phyloP scores from a whole-genome alignment of 2,113 vertebrate species.

The Gracilinanus agilis region DNA sequence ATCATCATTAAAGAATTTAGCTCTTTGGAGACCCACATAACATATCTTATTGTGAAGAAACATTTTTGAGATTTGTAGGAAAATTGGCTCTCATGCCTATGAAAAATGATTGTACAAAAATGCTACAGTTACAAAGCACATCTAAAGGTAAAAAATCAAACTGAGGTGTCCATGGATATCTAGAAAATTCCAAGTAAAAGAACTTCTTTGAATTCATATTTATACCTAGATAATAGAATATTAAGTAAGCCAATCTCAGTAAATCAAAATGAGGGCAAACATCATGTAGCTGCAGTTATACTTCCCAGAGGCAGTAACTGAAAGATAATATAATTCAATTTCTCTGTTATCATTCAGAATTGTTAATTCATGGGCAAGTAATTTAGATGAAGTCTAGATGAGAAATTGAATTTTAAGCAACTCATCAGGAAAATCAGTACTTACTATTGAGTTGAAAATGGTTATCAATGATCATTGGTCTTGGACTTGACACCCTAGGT shows the following conservation, averaged over 20 bases:
- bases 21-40: neutral
- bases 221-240: neutral
- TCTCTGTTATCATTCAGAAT: slow-evolving; percentile 76
- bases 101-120: neutral
- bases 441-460: slow-evolving; percentile 64
- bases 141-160: neutral
- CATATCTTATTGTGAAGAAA: neutral
- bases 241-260: slow-evolving; percentile 8
- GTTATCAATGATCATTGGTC: slow-evolving; percentile 52
- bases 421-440: slow-evolving; percentile 75
- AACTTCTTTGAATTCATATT: neutral
- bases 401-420: slow-evolving; percentile 78
- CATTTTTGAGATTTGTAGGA: neutral
- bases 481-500: slow-evolving; percentile 21
- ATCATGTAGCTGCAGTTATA: slow-evolving; percentile 48
- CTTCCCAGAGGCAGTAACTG: slow-evolving; percentile 62
- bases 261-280: neutral
- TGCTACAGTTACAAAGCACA: neutral
- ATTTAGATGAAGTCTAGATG: slow-evolving; percentile 78
- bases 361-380: slow-evolving; percentile 77
- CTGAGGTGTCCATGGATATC: neutral
- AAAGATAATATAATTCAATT: slow-evolving; percentile 73
- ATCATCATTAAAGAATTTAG: too few species aligned
- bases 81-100: neutral
- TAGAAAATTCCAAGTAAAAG: neutral